These are phyloP conservation scores for Desoria tigrina DNA, from an alignment of 2,888 invertebrate species.

Conservation along the genomic window DNA sequence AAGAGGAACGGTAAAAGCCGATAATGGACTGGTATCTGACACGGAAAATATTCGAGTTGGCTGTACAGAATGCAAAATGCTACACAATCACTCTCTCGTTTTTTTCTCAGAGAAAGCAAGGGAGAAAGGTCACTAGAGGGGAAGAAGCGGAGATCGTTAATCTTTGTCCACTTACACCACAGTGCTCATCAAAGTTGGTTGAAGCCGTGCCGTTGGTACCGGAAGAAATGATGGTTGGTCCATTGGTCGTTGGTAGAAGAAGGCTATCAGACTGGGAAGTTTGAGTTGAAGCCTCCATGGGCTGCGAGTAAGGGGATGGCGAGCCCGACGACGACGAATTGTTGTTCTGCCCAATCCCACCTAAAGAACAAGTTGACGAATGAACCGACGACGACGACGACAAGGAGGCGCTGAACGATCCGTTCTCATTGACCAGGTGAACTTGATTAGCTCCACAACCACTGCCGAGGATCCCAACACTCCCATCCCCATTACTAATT, in stretches of 20 bases:
- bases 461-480: slow-evolving; percentile 10
- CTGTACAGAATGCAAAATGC: too few species aligned
- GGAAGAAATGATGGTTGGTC: slow-evolving; percentile 20
- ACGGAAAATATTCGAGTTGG: not conserved
- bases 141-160: slow-evolving; percentile 29
- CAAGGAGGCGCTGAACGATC: slow-evolving; percentile 22
- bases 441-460: slow-evolving; percentile 22
- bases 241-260: slow-evolving; percentile 26
- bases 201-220: slow-evolving; percentile 25
- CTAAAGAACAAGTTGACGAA: not conserved
- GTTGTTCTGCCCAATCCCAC: slow-evolving; percentile 5
- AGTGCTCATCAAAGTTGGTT: slow-evolving; percentile 50
- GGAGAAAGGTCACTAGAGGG: not conserved
- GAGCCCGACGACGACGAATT: slow-evolving; percentile 14
- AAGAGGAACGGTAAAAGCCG: slow-evolving; percentile 4
- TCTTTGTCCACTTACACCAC: slow-evolving; percentile 49
- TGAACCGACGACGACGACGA: slow-evolving; percentile 22
- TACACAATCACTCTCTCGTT: not conserved
- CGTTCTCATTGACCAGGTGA: slow-evolving; percentile 29
- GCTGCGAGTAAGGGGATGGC: slow-evolving; percentile 33
- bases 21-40: slow-evolving; percentile 14
- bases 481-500: slow-evolving; percentile 22
- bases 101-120: not conserved
- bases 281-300: slow-evolving; percentile 52
- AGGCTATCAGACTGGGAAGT: slow-evolving; percentile 40